Evolutionary conservation across 2,888 invertebrate genomes (phyloP), one percentile per base, ranked within the genome.

Genomic region (Drosophila anomelani): DNA sequence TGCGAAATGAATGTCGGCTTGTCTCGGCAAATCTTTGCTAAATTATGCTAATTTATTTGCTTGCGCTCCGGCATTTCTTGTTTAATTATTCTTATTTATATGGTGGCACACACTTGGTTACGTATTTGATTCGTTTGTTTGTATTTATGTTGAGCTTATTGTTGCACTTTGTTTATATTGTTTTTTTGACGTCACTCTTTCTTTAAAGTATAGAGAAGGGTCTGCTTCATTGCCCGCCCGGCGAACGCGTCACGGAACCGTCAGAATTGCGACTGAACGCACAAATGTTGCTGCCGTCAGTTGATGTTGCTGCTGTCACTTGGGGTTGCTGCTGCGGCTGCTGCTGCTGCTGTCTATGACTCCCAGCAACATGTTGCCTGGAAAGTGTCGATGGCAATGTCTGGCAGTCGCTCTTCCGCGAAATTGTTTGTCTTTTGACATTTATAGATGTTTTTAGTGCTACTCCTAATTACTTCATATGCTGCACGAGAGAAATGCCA

Each of bases 191-290:
- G 38, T 20, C 55, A 53, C 51, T 26, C 17, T 57, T 76, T 78
- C 80, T 81, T 80, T 80, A 5, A 6, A 15, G 10, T 8, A 4
- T 3, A 7, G 9, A 7, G 34, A 51, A 23, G 12, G 29, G 17
- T 67, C 51, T 56, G 46, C 23, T 26, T 61, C 60, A 57, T 57
- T 64, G 53, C 57, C 60, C 54, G 58, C 38, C 71, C 61, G 59
- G 69, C 61, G 78, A 78, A 77, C 85, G 73, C 87, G 79, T 76
- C 80, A 87, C 85, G 78, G 78, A 81, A 81, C 80, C 85, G 82
- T 76, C 81, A 81, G 84, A 82, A 67, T 71, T 64, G 80, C 86
- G 88, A 66, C 64, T 66, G 64, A 66, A 51, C 43, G 61, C 66
- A 53, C 59, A 58, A 58, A 58, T 66, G 53, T 74, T 75, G 64